phyloP scores from a whole-genome alignment of 2,113 vertebrate species.

The Phainopepla nitens region DNA sequence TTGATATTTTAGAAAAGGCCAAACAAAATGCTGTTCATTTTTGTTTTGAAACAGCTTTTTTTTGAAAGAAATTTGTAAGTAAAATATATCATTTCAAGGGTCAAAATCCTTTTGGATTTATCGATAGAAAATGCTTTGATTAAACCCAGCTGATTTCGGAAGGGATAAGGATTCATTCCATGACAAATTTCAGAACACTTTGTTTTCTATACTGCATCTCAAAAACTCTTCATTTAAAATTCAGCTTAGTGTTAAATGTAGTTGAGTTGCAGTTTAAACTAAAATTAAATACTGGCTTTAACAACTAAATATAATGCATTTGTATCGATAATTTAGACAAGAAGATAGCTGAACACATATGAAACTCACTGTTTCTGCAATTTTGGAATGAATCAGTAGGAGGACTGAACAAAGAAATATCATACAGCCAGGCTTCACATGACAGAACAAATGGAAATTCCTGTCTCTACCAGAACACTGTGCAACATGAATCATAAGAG shows the following conservation, averaged over 20 bases:
- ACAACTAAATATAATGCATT: not conserved
- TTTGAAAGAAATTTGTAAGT: not conserved
- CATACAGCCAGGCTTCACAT: constrained; percentile 5
- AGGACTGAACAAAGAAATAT: constrained; percentile 33
- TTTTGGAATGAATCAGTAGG: not conserved
- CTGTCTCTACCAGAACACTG: not conserved
- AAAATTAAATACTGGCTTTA: constrained; percentile 23
- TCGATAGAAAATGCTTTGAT: not conserved
- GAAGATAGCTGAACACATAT: not conserved
- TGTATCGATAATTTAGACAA: constrained; percentile 11
- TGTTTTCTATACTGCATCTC: not conserved
- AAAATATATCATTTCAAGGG: not conserved
- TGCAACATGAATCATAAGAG: not conserved
- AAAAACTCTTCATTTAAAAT: not conserved
- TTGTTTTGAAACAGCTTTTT: not conserved
- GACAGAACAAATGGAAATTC: constrained; percentile 33
- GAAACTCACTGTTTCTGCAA: not conserved
- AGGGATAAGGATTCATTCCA: not conserved
- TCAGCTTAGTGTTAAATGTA: not conserved
- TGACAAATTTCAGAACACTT: not conserved
- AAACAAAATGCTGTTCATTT: not conserved
- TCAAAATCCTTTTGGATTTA: not conserved
- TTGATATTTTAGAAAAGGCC: not conserved
- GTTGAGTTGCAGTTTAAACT: not conserved
- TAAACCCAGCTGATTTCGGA: not conserved